Evolutionary conservation across 2,113 vertebrate genomes (phyloP).

Genomic region (Labeo catla): DNA sequence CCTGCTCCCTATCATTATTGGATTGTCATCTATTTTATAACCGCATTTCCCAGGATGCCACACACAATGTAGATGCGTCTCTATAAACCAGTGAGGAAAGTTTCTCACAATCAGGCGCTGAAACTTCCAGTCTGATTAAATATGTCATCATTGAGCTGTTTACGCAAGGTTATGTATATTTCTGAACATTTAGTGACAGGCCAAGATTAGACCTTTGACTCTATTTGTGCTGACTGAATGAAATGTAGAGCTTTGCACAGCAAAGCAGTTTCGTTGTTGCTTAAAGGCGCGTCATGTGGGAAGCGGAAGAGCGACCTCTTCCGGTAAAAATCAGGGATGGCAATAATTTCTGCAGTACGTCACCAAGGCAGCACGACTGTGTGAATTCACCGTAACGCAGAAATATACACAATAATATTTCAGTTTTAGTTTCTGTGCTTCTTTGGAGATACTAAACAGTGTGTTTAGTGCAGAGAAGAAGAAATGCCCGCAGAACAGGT

Average conservation of each 20-base stretch:
- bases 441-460: not conserved
- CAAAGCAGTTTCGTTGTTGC: not conserved
- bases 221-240: not conserved
- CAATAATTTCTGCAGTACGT: not conserved
- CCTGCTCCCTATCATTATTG: conserved; percentile 33
- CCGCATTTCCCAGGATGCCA: conserved; percentile 22
- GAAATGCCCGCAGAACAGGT: not conserved
- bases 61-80: not conserved
- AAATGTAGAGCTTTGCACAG: not conserved
- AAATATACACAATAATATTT: not conserved
- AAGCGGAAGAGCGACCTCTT: not conserved
- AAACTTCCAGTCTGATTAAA: not conserved
- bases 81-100: not conserved
- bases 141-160: not conserved
- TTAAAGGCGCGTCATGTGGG: not conserved
- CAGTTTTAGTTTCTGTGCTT: not conserved
- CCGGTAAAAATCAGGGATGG: not conserved
- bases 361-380: not conserved
- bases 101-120: not conserved
- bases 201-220: not conserved
- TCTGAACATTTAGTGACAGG: not conserved
- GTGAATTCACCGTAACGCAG: not conserved
- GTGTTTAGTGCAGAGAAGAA: not conserved
- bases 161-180: not conserved
- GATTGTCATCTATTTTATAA: conserved; percentile 34